Evolutionary conservation across 2,797 vertebrate genomes (phyloP).

Genomic region (Leptodactylus fallax): DNA sequence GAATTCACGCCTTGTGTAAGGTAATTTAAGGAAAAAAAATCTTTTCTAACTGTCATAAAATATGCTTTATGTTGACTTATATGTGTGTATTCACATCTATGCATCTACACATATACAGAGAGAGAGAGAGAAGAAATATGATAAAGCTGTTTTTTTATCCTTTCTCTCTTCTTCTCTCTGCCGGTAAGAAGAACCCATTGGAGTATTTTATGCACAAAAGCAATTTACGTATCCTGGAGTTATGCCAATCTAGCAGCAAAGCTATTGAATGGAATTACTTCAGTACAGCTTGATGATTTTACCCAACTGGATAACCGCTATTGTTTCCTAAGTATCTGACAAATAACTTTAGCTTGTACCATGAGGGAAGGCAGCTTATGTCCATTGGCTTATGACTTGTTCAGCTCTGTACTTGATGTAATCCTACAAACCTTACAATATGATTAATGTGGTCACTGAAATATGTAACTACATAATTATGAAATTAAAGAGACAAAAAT

Average conservation of each 20-base stretch:
- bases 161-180: background rate
- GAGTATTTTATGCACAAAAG: constrained; percentile 47
- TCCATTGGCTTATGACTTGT: constrained; percentile 35
- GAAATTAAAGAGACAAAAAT: background rate
- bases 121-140: background rate
- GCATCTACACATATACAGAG: background rate
- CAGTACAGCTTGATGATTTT: constrained; percentile 57
- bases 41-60: constrained; percentile 20
- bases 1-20: constrained; percentile 31
- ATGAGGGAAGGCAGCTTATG: constrained; percentile 29
- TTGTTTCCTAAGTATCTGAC: constrained; percentile 52
- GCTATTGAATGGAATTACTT: constrained; percentile 59
- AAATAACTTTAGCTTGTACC: constrained; percentile 55
- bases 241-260: constrained; percentile 42
- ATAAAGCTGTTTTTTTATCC: constrained; percentile 5
- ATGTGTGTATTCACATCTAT: background rate
- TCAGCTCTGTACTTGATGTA: constrained; percentile 20
- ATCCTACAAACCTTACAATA: constrained; percentile 17
- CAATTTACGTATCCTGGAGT: constrained; percentile 51
- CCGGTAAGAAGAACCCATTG: constrained; percentile 47
- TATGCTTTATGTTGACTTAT: background rate
- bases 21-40: constrained; percentile 63
- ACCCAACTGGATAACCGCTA: constrained; percentile 50
- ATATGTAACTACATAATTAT: background rate
- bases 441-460: background rate